These are phyloP conservation scores for Mimumesa dahlbomi DNA, from an alignment of 2,888 invertebrate species.

Conservation along the genomic window DNA sequence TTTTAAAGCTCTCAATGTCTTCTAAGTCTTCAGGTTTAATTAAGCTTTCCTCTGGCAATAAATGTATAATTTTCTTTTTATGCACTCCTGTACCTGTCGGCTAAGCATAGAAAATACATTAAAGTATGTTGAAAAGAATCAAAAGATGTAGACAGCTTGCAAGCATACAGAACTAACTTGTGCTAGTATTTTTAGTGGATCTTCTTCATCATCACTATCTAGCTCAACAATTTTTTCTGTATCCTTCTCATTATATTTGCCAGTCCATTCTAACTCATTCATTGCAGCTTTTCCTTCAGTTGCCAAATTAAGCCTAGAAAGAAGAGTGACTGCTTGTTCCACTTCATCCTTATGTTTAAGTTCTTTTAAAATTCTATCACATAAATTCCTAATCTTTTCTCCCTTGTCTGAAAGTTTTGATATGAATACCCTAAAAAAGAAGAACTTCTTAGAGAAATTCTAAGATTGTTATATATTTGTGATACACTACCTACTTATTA, in stretches of 20 bases:
- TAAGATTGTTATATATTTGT: background rate
- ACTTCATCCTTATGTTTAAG: slow-evolving; percentile 81
- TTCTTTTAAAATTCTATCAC: slow-evolving; percentile 81
- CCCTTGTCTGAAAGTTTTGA: slow-evolving; percentile 84
- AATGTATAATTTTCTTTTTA: slow-evolving; percentile 81
- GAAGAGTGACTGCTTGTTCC: slow-evolving; percentile 81
- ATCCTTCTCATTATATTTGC: slow-evolving; percentile 79
- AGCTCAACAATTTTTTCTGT: slow-evolving; percentile 80
- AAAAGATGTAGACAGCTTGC: too few species aligned
- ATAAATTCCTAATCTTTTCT: slow-evolving; percentile 81
- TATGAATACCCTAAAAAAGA: slow-evolving; percentile 80
- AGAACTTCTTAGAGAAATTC: background rate
- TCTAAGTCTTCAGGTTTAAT: slow-evolving; percentile 82
- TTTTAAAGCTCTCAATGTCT: slow-evolving; percentile 77
- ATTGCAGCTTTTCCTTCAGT: slow-evolving; percentile 80
- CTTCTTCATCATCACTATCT: slow-evolving; percentile 84
- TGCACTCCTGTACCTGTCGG: slow-evolving; percentile 79
- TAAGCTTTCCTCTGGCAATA: slow-evolving; percentile 80
- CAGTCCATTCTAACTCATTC: slow-evolving; percentile 84
- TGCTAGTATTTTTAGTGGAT: slow-evolving; percentile 83
- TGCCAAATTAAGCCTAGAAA: slow-evolving; percentile 81
- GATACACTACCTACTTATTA: slow-evolving; percentile 75
- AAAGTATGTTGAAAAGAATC: background rate
- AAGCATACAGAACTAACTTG: slow-evolving; percentile 75
- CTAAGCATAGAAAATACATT: slow-evolving; percentile 52